phyloP scores from a whole-genome alignment of 2,797 vertebrate genomes.

The Sebastes minor region DNA sequence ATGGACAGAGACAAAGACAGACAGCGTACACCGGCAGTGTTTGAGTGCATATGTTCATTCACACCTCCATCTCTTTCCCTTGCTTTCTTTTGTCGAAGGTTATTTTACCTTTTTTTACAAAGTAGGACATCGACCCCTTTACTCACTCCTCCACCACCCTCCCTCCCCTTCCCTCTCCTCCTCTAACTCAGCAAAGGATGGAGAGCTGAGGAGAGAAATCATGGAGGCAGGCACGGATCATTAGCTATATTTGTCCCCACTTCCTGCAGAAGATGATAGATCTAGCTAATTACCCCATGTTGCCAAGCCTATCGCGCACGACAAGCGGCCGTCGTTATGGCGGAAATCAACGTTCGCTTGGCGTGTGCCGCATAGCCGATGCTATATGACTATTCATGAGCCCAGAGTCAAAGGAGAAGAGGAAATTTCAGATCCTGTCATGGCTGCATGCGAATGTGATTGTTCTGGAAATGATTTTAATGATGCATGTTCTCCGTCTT shows the following conservation, averaged over 20 bases:
- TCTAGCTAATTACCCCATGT: slow-evolving; percentile 82
- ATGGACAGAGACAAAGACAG: slow-evolving; percentile 37
- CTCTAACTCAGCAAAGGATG: slow-evolving; percentile 64
- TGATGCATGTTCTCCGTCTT: slow-evolving; percentile 58
- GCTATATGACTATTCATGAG: slow-evolving; percentile 77
- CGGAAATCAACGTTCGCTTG: slow-evolving; percentile 65
- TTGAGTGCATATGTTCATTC: slow-evolving; percentile 17
- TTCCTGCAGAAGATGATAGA: slow-evolving; percentile 85
- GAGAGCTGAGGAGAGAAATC: slow-evolving; percentile 77
- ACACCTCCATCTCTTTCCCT: slow-evolving; percentile 18
- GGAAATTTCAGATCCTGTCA: slow-evolving; percentile 54
- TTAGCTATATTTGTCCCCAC: slow-evolving; percentile 83
- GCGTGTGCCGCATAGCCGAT: slow-evolving; percentile 64
- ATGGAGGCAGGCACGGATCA: slow-evolving; percentile 81
- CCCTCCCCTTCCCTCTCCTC: slow-evolving; percentile 43
- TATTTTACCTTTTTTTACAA: slow-evolving; percentile 22
- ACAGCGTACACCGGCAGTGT: not conserved
- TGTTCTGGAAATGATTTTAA: slow-evolving; percentile 73
- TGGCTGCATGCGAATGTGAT: slow-evolving; percentile 54
- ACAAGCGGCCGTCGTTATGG: slow-evolving; percentile 72
- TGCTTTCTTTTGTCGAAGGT: slow-evolving; percentile 14
- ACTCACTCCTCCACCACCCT: not conserved
- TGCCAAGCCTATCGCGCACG: slow-evolving; percentile 76
- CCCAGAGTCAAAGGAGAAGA: slow-evolving; percentile 56
- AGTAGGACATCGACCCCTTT: slow-evolving; percentile 16